phyloP scores from a whole-genome alignment of 2,888 invertebrate species.

The Pandemis cinnamomeana region DNA sequence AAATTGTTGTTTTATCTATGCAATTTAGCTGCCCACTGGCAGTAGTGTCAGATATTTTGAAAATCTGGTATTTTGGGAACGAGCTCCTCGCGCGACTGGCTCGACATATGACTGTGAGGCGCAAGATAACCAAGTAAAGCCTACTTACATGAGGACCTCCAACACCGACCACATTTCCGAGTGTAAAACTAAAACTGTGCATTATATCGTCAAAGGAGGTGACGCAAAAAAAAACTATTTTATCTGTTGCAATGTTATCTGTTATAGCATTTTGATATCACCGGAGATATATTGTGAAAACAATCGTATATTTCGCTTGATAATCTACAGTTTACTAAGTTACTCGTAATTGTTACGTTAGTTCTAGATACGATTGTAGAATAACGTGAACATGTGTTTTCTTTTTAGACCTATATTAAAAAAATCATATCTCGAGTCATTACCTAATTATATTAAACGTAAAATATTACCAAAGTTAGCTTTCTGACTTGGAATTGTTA shows the following conservation, averaged over 20 bases:
- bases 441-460: background rate
- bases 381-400: background rate
- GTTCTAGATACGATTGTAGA: background rate
- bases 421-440: background rate
- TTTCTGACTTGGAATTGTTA: too few relatives aligned
- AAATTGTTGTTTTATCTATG: too few relatives aligned
- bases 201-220: slow-evolving; percentile 32
- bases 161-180: slow-evolving; percentile 31
- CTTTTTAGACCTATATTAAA: background rate
- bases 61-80: too few relatives aligned
- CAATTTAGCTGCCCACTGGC: too few relatives aligned
- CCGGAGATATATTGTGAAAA: slow-evolving; percentile 27
- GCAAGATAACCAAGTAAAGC: background rate
- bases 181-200: background rate
- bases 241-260: slow-evolving; percentile 40
- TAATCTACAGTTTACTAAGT: slow-evolving; percentile 6
- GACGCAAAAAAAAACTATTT: slow-evolving; percentile 33
- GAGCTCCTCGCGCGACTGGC: background rate
- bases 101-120: background rate
- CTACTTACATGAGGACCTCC: slow-evolving; percentile 33
- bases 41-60: too few relatives aligned
- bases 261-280: slow-evolving; percentile 30
- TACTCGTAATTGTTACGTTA: slow-evolving; percentile 10
- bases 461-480: too few relatives aligned
- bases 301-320: slow-evolving; percentile 1